Percentiles rank a stretch among this genome's conserved stretches.
These are phyloP conservation scores for Tetraneura akinire DNA, from an alignment of 1,140 invertebrate genomes.

Conservation along the genomic window DNA sequence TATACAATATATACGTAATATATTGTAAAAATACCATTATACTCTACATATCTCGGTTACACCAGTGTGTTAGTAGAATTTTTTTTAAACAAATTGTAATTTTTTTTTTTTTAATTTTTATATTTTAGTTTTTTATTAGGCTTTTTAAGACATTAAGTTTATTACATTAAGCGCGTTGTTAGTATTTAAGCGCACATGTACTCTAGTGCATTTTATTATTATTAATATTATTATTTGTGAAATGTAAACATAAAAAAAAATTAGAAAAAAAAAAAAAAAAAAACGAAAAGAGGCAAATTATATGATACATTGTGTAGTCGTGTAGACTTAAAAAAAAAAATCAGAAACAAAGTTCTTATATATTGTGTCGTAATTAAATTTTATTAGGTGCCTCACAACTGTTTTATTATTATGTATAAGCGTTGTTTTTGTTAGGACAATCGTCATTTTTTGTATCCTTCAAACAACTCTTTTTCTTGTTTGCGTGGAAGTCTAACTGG, in stretches of 20 bases:
- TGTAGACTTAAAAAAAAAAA: slow-evolving; percentile 48
- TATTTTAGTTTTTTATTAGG: not conserved
- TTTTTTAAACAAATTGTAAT: slow-evolving; percentile 18
- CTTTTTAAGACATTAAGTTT: slow-evolving; percentile 48
- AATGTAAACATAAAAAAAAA: slow-evolving; percentile 19
- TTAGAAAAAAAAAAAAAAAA: too few relatives aligned
- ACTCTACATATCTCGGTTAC: slow-evolving; percentile 45
- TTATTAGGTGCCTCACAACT: slow-evolving; percentile 47
- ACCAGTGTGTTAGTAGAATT: slow-evolving; percentile 30
- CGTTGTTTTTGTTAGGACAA: slow-evolving; percentile 51
- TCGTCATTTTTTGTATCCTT: slow-evolving; percentile 51
- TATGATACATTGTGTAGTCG: slow-evolving; percentile 30
- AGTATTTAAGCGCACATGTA: slow-evolving; percentile 44
- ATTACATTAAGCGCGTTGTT: slow-evolving; percentile 44
- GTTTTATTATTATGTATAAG: slow-evolving; percentile 47
- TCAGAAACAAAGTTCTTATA: slow-evolving; percentile 42
- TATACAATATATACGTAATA: too few relatives aligned
- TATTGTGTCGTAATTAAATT: slow-evolving; percentile 36
- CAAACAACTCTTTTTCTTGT: slow-evolving; percentile 48
- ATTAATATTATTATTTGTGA: slow-evolving; percentile 34
- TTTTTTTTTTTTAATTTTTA: slow-evolving; percentile 36
- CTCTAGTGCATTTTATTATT: slow-evolving; percentile 29
- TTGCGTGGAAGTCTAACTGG: slow-evolving; percentile 51
- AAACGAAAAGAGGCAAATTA: not conserved
- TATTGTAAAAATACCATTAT: slow-evolving; percentile 29